Conservation (phyloP, 2,797 vertebrate species). For the Centropyge bicolor region DNA sequence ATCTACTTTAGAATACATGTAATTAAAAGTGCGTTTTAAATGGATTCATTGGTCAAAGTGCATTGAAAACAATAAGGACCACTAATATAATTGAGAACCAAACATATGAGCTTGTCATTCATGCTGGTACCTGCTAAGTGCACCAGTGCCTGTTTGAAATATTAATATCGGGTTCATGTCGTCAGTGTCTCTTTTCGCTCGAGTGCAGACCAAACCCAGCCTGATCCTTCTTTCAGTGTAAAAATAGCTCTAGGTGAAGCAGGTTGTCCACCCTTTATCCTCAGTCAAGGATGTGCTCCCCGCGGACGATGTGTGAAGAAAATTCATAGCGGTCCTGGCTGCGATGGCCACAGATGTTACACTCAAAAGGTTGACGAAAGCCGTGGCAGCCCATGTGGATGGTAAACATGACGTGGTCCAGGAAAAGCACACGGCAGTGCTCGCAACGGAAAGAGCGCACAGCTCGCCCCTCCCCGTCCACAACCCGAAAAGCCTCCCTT, state of each 20-base stretch:
- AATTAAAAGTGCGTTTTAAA: conserved; percentile 75
- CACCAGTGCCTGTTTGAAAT: conserved; percentile 58
- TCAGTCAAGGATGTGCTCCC: conserved; percentile 93
- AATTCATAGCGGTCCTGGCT: conserved; percentile 99
- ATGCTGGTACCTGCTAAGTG: conserved; percentile 42
- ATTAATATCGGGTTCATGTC: conserved; percentile 26
- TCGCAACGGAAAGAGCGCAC: conserved; percentile 94
- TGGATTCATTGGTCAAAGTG: conserved; percentile 60
- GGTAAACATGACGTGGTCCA: conserved; percentile 99
- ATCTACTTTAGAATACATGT: conserved; percentile 62
- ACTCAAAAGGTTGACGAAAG: conserved; percentile 98
- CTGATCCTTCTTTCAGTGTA: conserved; percentile 76
- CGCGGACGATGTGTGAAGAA: conserved; percentile 96
- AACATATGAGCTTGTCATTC: conserved; percentile 27
- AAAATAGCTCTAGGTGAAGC: conserved; percentile 48
- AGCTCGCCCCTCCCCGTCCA: conserved; percentile 91
- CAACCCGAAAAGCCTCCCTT: conserved; percentile 90
- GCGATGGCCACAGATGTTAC: conserved; percentile 97
- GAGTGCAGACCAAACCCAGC: conserved; percentile 86
- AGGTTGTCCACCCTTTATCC: conserved; percentile 41
- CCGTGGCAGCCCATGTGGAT: conserved; percentile 99
- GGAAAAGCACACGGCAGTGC: conserved; percentile 97
- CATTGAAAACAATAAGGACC: conserved; percentile 53
- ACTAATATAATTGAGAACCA: conserved; percentile 28
- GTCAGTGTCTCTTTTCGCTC: conserved; percentile 31